Base-by-base conservation (phyloP, 2,113 vertebrate genomes). In the Solea senegalensis region DNA sequence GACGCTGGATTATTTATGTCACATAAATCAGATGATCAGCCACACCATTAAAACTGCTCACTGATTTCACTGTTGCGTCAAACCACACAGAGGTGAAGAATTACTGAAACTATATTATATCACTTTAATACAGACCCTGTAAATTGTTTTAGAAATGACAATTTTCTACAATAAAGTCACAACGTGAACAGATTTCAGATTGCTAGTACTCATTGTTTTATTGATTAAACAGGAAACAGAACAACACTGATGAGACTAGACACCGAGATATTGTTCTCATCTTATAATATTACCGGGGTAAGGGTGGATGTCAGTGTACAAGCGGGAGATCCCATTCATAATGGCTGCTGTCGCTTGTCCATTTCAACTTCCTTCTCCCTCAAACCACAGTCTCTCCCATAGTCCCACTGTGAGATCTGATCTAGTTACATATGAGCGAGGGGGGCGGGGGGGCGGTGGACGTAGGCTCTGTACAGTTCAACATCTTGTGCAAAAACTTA, bases 201-300 rank as follows among this genome's bases (percentile, higher is more conserved):
- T 62, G 54, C 82, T 54, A 83, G 61, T 86, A 90, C 56, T 85
- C 66, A 80, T 54, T 73, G 68, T 88, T 94, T 94, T 93, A 94
- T 94, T 94, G 91, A 92, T 93, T 93, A 94, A 88, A 92, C 91
- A 93, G 79, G 84, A 93, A 93, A 92, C 89, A 93, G 80, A 81
- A 92, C 88, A 86, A 91, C 91, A 94, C 85, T 71, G 81, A 84
- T 85, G 75, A 88, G 83, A 88, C 69, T 90, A 80, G 87, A 87
- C 83, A 91, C 78, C 89, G 69, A 89, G 64, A 92, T 86, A 81
- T 74, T 84, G 76, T 86, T 82, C 84, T 90, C 72, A 81, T 89
- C 85, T 83, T 76, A 52, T 40, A 86, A 72, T 68, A 85, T 76
- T 78, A 84, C 74, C 82, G 72, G 80, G 76, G 74, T 82, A 69